Conservation (phyloP, 2,888 invertebrate species). For the Dicyrtomina minuta region DNA sequence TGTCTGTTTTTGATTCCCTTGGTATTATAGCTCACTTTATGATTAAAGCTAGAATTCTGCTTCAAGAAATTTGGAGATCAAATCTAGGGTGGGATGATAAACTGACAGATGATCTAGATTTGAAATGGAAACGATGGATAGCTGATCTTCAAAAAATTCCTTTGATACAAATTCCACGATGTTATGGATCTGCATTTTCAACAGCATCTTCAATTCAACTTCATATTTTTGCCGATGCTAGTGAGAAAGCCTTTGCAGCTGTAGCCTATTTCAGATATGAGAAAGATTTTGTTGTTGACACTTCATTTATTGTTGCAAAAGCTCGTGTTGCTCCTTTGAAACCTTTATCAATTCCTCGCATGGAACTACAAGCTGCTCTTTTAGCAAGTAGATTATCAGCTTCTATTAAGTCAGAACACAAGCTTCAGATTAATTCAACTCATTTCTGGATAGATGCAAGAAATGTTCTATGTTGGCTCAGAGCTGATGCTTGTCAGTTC, state of each 20-base stretch:
- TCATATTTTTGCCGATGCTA: constrained; percentile 14
- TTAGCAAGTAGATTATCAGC: neutral
- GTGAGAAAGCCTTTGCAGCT: constrained; percentile 3
- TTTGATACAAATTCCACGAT: constrained; percentile 27
- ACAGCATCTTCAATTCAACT: neutral
- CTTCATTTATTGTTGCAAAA: neutral
- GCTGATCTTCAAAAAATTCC: constrained; percentile 20
- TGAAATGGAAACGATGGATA: constrained; percentile 35
- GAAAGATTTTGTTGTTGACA: neutral
- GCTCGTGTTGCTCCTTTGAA: constrained; percentile 13
- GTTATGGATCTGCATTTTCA: constrained; percentile 1
- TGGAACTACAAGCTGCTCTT: constrained; percentile 21
- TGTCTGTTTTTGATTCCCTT: constrained; percentile 53
- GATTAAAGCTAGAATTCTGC: constrained; percentile 51
- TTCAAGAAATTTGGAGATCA: constrained; percentile 53
- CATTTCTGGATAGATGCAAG: neutral
- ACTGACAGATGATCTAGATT: constrained; percentile 14
- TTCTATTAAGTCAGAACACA: neutral
- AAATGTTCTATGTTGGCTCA: no score
- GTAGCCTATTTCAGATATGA: constrained; percentile 8
- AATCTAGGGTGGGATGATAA: constrained; percentile 53
- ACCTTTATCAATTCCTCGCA: constrained; percentile 10
- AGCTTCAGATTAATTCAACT: neutral
- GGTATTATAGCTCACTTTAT: constrained; percentile 28
- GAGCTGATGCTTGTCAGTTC: no score